Conservation (phyloP, 2,888 invertebrate species). For the Notodonta dromedarius region DNA sequence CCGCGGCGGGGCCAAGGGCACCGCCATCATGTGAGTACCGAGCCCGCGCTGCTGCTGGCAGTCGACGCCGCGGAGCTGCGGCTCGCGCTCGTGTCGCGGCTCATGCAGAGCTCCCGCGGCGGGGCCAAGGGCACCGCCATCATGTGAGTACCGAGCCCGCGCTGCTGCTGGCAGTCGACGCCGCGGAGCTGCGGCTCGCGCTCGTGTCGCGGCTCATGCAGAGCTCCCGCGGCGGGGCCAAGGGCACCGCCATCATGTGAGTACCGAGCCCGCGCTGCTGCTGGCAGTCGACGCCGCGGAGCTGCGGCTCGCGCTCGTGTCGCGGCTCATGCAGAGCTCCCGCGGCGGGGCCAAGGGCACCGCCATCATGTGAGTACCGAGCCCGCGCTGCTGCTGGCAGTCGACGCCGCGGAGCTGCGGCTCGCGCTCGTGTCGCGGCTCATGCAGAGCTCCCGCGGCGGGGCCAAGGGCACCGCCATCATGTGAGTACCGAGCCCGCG, state of each 20-base stretch:
- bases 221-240: not conserved
- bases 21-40: conserved; percentile 93
- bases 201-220: conserved; percentile 1
- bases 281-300: not conserved
- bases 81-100: conserved; percentile 90
- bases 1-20: conserved; percentile 95
- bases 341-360: too few relatives aligned
- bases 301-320: too few relatives aligned
- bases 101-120: conserved; percentile 96
- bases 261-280: not conserved
- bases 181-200: conserved; percentile 28
- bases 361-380: too few relatives aligned
- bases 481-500: too few relatives aligned
- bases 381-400: too few relatives aligned
- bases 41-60: conserved; percentile 19
- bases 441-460: too few relatives aligned
- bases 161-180: conserved; percentile 31
- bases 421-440: too few relatives aligned
- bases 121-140: conserved; percentile 96
- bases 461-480: too few relatives aligned
- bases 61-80: conserved; percentile 37
- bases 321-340: too few relatives aligned
- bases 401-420: too few relatives aligned
- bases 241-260: not conserved
- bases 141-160: conserved; percentile 85